These are phyloP conservation scores for Antedon mediterranea DNA, from an alignment of 53 echinoderm and acorn worm genomes.

Conservation along the genomic window DNA sequence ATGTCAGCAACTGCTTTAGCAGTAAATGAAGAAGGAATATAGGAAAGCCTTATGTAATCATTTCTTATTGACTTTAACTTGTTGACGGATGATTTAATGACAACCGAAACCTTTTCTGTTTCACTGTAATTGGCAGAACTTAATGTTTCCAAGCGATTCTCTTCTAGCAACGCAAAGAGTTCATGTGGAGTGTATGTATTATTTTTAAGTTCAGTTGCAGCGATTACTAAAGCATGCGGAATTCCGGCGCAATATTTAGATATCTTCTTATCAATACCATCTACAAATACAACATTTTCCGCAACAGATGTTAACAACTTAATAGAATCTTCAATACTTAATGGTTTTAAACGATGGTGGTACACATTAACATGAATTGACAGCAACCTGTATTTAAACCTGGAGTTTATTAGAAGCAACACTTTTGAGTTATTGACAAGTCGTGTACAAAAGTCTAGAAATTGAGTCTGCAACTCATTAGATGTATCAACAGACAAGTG, in stretches of 20 bases:
- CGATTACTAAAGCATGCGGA: conserved; percentile 17
- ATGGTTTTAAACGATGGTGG: conserved; percentile 5
- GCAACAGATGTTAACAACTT: conserved; percentile 13
- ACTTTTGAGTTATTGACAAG: background rate
- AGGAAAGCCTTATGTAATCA: background rate
- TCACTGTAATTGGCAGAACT: background rate
- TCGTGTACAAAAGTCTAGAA: background rate
- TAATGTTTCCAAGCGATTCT: background rate
- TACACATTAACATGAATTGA: background rate
- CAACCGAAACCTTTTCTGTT: background rate
- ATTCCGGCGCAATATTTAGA: conserved; percentile 13
- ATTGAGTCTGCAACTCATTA: background rate
- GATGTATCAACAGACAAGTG: background rate
- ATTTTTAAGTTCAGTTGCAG: conserved; percentile 9
- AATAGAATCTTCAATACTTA: conserved; percentile 7
- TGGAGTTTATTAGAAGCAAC: conserved; percentile 8
- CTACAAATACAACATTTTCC: background rate
- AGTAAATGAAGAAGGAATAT: conserved; percentile 7
- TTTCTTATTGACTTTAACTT: background rate
- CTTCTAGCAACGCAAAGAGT: conserved; percentile 3
- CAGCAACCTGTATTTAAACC: conserved; percentile 7
- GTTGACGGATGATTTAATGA: background rate
- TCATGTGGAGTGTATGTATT: background rate
- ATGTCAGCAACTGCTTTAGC: background rate
- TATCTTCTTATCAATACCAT: background rate